Evolutionary conservation across 2,797 vertebrate genomes (phyloP).

Genomic region (Acanthornis magna): DNA sequence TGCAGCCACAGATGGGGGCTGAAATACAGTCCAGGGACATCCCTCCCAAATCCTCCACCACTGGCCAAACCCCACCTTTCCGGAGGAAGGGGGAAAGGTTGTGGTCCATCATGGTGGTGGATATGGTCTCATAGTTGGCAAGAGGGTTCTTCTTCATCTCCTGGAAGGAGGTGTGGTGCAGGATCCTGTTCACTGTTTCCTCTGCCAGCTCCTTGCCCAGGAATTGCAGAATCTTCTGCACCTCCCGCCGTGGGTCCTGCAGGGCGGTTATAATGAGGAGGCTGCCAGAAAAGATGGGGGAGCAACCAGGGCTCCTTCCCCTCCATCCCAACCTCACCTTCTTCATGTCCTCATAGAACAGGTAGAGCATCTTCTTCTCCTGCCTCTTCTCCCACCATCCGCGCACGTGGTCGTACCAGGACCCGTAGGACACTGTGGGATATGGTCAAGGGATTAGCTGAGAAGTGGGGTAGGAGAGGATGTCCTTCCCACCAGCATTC

Average conservation of each 20-base stretch:
- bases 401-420: constrained; percentile 81
- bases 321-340: constrained; percentile 69
- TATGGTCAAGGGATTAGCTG: background rate
- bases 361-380: constrained; percentile 73
- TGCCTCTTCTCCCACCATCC: constrained; percentile 83
- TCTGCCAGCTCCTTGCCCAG: constrained; percentile 59
- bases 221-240: constrained; percentile 64
- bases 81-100: constrained; percentile 68
- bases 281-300: background rate
- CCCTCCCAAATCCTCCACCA: background rate
- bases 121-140: constrained; percentile 61
- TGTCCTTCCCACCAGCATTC: background rate
- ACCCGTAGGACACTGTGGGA: constrained; percentile 74
- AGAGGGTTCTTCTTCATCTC: constrained; percentile 71
- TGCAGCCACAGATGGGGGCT: background rate
- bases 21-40: background rate
- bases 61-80: constrained; percentile 10
- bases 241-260: constrained; percentile 43
- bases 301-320: fast-evolving
- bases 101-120: constrained; percentile 47
- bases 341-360: constrained; percentile 86
- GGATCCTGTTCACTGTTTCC: constrained; percentile 42
- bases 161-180: constrained; percentile 70
- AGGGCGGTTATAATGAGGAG: background rate
- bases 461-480: fast-evolving